Conservation (phyloP, 2,888 invertebrate genomes). For the Polyommatus iphigenia region DNA sequence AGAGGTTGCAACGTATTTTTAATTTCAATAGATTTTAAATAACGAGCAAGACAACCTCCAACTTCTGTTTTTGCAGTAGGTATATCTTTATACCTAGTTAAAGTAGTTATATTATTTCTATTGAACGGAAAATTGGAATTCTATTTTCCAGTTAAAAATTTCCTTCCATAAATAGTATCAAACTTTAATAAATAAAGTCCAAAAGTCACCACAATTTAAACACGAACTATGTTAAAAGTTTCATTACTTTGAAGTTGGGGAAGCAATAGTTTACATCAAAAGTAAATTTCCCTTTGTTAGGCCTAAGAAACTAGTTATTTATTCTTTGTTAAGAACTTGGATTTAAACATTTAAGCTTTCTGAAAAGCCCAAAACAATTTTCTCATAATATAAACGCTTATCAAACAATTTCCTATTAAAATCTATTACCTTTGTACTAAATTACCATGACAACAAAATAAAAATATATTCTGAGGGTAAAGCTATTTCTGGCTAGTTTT, state of each 20-base stretch:
- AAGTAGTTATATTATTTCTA: background rate
- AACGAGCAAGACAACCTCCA: background rate
- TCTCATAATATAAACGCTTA: background rate
- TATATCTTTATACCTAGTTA: too few relatives aligned
- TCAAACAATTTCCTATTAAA: background rate
- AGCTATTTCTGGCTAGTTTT: background rate
- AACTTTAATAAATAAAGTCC: conserved; percentile 9
- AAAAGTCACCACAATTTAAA: conserved; percentile 16
- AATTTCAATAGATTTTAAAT: background rate
- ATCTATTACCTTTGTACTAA: too few relatives aligned
- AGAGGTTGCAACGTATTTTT: background rate
- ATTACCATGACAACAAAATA: too few relatives aligned
- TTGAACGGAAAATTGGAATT: background rate
- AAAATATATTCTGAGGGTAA: too few relatives aligned
- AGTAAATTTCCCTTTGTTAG: conserved; percentile 3
- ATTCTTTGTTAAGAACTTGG: background rate
- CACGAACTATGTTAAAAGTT: conserved; percentile 23
- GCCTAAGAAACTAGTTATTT: conserved; percentile 9
- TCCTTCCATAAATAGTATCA: background rate
- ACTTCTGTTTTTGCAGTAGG: background rate
- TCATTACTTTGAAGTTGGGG: conserved; percentile 12
- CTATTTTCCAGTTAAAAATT: background rate
- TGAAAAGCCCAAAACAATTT: background rate
- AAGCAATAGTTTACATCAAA: conserved; percentile 27
- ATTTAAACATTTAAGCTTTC: background rate